Conservation (phyloP, 2,113 vertebrate genomes). For the Ceratotherium simum region DNA sequence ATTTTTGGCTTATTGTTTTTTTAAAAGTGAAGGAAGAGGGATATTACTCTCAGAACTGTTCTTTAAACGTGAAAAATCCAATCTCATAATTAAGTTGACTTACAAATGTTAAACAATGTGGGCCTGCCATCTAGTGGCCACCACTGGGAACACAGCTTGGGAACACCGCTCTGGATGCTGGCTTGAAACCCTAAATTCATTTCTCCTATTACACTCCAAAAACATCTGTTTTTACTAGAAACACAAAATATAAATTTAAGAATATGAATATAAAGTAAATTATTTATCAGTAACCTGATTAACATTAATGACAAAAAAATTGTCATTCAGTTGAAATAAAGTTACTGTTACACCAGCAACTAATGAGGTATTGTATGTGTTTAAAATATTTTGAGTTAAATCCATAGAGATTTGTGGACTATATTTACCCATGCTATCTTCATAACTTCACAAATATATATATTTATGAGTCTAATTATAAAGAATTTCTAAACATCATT, state of each 20-base stretch:
- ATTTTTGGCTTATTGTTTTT: neutral
- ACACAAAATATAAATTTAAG: neutral
- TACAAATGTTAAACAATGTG: slow-evolving; percentile 56
- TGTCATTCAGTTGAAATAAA: neutral
- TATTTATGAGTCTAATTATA: neutral
- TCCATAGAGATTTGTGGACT: neutral
- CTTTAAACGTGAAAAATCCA: neutral
- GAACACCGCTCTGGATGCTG: neutral
- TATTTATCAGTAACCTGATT: accelerated
- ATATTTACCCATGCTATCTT: neutral
- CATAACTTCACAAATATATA: neutral
- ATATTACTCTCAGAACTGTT: neutral
- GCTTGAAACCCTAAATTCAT: neutral
- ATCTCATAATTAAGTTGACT: neutral
- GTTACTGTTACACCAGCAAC: neutral
- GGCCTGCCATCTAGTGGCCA: slow-evolving; percentile 85
- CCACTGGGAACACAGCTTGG: accelerated
- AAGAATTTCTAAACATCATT: neutral
- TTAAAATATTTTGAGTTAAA: slow-evolving; percentile 32
- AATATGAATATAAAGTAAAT: neutral
- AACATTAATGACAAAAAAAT: neutral
- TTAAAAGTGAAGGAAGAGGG: neutral
- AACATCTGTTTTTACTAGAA: neutral
- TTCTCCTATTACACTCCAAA: neutral
- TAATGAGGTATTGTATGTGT: neutral